Conservation (phyloP, 2,797 vertebrate species). For the Leucoraja ocellata region DNA sequence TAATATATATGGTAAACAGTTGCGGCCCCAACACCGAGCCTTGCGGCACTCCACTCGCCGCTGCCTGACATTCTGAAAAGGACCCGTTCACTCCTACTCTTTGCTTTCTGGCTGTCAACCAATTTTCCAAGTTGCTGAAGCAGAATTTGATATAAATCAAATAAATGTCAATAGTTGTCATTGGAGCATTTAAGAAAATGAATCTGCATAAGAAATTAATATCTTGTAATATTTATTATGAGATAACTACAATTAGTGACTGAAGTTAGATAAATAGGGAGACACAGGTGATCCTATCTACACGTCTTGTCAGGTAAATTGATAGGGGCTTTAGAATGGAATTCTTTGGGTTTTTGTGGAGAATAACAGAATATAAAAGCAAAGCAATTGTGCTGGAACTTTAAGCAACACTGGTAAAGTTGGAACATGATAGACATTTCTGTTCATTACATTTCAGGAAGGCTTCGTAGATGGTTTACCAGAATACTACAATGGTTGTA, state of each 20-base stretch:
- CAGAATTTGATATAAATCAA: background rate
- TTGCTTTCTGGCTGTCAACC: too few species aligned
- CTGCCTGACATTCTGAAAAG: too few species aligned
- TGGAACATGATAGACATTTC: background rate
- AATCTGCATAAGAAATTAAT: background rate
- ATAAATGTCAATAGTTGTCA: background rate
- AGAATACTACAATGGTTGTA: background rate
- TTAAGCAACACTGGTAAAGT: background rate
- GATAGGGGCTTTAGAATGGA: background rate
- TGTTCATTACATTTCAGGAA: background rate
- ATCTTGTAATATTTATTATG: background rate
- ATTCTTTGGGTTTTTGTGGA: background rate
- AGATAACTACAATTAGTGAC: background rate
- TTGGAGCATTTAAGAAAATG: background rate
- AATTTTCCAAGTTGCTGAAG: too few species aligned
- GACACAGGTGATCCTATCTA: background rate
- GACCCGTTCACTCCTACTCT: too few species aligned
- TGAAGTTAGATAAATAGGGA: too few species aligned
- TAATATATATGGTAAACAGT: too few species aligned
- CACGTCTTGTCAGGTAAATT: background rate
- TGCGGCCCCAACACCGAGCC: too few species aligned
- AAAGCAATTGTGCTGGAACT: background rate
- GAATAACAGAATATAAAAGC: background rate
- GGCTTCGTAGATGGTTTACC: background rate
- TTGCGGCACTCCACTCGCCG: too few species aligned